phyloP scores from a whole-genome alignment of 2,888 invertebrate species.

The Onchidella celtica region DNA sequence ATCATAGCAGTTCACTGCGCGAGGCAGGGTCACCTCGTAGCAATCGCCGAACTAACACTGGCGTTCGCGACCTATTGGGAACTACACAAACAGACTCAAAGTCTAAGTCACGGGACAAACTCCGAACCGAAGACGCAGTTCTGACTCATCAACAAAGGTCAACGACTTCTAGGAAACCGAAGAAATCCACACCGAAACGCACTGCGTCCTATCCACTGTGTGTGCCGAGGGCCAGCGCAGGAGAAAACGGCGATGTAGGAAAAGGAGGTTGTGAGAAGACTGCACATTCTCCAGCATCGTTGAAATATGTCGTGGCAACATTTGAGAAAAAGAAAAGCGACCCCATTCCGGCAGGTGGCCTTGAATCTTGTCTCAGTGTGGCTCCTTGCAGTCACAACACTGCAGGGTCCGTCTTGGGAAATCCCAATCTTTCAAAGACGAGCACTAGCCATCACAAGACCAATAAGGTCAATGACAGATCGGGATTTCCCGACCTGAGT shows the following conservation, averaged over 20 bases:
- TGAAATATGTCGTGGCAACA: background rate
- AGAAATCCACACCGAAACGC: background rate
- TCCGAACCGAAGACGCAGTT: background rate
- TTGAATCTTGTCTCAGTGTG: constrained; percentile 10
- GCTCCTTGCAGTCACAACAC: background rate
- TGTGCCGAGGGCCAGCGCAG: background rate
- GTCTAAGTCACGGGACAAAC: too few relatives aligned
- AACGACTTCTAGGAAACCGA: background rate
- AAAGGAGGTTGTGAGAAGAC: background rate
- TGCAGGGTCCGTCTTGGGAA: background rate
- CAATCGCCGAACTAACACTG: background rate
- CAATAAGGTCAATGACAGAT: background rate
- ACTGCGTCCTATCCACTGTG: background rate
- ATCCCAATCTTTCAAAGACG: background rate
- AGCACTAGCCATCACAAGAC: background rate
- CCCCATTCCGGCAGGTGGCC: constrained; percentile 9
- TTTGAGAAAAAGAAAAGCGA: background rate
- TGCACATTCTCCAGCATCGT: background rate
- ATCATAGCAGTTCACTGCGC: background rate
- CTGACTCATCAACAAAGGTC: background rate
- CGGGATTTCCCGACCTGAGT: background rate
- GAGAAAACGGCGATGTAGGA: background rate
- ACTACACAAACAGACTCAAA: background rate
- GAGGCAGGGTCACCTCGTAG: background rate
- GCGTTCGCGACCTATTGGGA: background rate